These are phyloP conservation scores for Acrobasis repandana DNA, from an alignment of 2,888 invertebrate species.

Conservation along the genomic window DNA sequence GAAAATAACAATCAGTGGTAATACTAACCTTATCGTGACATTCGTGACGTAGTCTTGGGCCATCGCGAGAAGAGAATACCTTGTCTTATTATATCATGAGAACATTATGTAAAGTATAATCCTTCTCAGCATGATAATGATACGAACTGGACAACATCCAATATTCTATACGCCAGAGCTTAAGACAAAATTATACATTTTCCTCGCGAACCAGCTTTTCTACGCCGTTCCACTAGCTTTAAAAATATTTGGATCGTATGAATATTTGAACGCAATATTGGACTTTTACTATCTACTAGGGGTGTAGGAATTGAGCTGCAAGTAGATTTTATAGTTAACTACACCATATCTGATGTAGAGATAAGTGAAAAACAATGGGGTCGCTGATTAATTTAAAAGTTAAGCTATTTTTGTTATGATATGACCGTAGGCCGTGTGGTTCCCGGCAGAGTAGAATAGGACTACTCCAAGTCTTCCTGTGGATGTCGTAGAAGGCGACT, in stretches of 20 bases:
- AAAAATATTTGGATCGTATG: slow-evolving; percentile 10
- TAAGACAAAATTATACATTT: slow-evolving; percentile 9
- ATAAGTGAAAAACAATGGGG: neutral
- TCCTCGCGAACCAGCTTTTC: neutral
- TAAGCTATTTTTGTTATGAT: no score
- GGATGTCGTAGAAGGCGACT: no score
- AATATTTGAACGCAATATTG: slow-evolving; percentile 6
- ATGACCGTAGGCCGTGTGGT: no score
- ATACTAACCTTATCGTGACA: no score
- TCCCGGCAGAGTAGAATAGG: no score
- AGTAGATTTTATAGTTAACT: neutral
- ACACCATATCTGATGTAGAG: neutral
- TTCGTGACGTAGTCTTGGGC: no score
- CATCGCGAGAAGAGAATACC: no score
- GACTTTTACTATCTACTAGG: slow-evolving; percentile 1
- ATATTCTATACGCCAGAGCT: slow-evolving; percentile 2
- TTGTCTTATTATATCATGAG: no score
- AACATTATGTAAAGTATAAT: no score
- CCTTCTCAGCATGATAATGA: no score
- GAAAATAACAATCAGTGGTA: no score
- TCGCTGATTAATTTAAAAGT: slow-evolving; percentile 12
- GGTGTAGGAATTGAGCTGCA: neutral
- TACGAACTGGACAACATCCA: slow-evolving; percentile 8
- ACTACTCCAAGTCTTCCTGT: no score
- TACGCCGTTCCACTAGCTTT: neutral